Percentiles rank a stretch among this genome's conserved stretches.
Conservation (phyloP, 2,113 vertebrate genomes). For the Girardinichthys multiradiatus region DNA sequence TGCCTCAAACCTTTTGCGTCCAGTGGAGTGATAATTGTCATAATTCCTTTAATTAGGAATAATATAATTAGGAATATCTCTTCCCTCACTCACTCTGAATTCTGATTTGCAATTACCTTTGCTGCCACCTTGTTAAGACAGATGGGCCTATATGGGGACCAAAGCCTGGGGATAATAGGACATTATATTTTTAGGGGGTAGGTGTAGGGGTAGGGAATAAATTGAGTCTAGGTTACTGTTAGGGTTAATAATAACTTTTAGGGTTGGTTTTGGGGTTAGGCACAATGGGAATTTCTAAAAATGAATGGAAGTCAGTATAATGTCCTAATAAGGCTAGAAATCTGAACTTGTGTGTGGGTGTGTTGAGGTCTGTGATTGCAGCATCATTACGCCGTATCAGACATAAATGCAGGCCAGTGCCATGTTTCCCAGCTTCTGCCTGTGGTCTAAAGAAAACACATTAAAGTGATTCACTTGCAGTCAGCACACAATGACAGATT, state of each 20-base stretch:
- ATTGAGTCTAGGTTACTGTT: background rate
- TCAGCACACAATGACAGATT: conserved; percentile 24
- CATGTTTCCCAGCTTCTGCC: conserved; percentile 20
- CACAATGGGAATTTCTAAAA: background rate
- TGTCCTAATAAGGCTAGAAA: background rate
- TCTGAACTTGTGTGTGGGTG: background rate
- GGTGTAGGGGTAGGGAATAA: background rate
- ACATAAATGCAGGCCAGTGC: conserved; percentile 25
- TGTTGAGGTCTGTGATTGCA: conserved; percentile 29
- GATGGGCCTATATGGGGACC: background rate
- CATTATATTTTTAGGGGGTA: background rate
- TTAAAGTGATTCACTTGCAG: conserved; percentile 48
- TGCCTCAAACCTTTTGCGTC: background rate
- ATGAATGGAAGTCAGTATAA: background rate
- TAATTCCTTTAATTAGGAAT: background rate
- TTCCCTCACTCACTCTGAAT: too few species aligned
- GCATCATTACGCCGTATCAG: conserved; percentile 42
- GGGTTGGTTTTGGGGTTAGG: background rate
- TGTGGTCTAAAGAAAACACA: conserved; percentile 53
- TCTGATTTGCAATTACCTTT: too few species aligned
- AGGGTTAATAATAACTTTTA: background rate
- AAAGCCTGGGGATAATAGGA: background rate
- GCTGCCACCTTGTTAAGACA: too few species aligned
- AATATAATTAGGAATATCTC: too few species aligned
- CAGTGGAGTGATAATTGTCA: background rate